phyloP scores from a whole-genome alignment of 2,113 vertebrate genomes.

The Antigone vipio region DNA sequence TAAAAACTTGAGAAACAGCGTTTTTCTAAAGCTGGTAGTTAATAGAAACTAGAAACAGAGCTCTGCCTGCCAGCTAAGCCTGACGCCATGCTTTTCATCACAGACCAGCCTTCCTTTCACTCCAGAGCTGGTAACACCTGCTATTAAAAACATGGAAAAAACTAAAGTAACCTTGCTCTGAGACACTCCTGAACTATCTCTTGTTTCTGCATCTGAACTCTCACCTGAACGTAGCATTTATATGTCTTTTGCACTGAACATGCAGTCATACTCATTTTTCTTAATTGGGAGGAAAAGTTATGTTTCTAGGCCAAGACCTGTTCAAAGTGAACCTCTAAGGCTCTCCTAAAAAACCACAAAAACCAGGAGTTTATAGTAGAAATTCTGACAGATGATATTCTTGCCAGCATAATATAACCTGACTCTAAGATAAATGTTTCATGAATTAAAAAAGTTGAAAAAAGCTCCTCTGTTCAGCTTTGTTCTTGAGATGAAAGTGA shows the following conservation, averaged over 20 bases:
- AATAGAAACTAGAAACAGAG: not conserved
- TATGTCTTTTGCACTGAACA: not conserved
- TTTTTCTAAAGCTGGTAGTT: not conserved
- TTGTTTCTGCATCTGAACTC: conserved; percentile 1
- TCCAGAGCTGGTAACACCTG: not conserved
- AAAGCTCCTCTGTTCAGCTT: conserved; percentile 67
- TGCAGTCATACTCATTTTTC: conserved; percentile 5
- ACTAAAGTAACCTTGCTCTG: not conserved
- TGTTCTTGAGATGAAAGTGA: conserved; percentile 80
- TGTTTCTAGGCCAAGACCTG: conserved; percentile 60
- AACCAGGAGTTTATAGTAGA: conserved; percentile 56
- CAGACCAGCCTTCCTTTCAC: not conserved
- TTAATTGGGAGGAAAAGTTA: conserved; percentile 63
- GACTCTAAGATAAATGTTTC: conserved; percentile 78
- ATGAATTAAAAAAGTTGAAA: conserved; percentile 75
- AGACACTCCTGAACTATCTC: not conserved
- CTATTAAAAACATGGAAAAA: not conserved
- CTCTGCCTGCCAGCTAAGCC: not conserved
- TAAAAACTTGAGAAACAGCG: not conserved
- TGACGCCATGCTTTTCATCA: not conserved
- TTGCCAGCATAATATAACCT: conserved; percentile 68
- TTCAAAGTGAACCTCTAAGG: conserved; percentile 70
- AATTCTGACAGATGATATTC: conserved; percentile 73
- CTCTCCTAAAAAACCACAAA: conserved; percentile 46
- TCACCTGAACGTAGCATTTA: not conserved